Percentiles rank a stretch among this genome's conserved stretches.
phyloP scores from a whole-genome alignment of 2,113 vertebrate genomes.

The Bagarius yarrelli region DNA sequence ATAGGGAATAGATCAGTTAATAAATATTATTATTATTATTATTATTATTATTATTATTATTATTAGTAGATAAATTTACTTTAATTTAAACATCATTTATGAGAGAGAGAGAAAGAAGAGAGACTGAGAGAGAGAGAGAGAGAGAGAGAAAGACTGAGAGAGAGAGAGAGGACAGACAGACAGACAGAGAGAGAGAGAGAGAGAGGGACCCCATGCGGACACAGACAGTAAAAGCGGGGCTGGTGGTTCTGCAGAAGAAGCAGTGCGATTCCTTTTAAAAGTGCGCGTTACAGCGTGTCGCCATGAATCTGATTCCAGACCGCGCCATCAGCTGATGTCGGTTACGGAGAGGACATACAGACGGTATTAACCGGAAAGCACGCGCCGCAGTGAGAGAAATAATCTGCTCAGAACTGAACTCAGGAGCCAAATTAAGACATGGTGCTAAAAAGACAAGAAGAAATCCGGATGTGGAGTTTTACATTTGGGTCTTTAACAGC shows the following conservation, averaged over 20 bases:
- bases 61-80: too few relatives aligned
- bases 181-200: neutral
- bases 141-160: neutral
- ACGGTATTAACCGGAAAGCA: neutral
- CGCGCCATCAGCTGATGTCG: neutral
- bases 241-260: conserved; percentile 57
- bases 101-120: neutral
- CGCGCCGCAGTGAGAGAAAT: conserved; percentile 66
- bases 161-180: neutral
- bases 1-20: too few relatives aligned
- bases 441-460: neutral
- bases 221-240: neutral
- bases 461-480: too few relatives aligned
- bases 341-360: too few relatives aligned
- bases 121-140: neutral
- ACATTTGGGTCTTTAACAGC: neutral
- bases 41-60: too few relatives aligned
- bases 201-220: neutral
- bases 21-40: too few relatives aligned
- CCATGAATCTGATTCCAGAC: neutral
- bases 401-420: conserved; percentile 57
- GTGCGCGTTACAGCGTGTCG: conserved; percentile 13
- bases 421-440: conserved; percentile 15
- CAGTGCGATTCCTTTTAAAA: conserved; percentile 58
- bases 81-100: too few relatives aligned